Evolutionary conservation across 1,140 invertebrate genomes (phyloP).

Genomic region (Drosophila baimaii): DNA sequence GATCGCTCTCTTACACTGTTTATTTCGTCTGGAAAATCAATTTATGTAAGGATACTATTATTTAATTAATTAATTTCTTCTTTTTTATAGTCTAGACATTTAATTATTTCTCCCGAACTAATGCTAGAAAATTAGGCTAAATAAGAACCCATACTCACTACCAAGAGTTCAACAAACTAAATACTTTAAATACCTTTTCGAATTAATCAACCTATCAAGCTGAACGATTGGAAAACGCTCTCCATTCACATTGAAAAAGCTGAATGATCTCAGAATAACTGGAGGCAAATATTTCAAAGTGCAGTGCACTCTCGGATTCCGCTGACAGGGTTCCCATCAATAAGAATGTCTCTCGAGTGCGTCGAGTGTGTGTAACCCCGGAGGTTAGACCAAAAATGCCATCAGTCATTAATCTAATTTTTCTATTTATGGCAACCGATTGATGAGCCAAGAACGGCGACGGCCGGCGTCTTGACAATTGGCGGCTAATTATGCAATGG

Average conservation of each 20-base stretch:
- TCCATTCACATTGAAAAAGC: conserved; percentile 20
- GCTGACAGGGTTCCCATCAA: conserved; percentile 55
- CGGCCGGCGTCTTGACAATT: conserved; percentile 70
- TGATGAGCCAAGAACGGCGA: conserved; percentile 43
- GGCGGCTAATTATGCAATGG: conserved; percentile 72
- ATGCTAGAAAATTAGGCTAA: too few species aligned
- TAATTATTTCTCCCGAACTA: too few species aligned
- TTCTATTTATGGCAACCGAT: conserved; percentile 63
- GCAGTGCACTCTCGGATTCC: conserved; percentile 16
- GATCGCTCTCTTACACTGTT: neutral
- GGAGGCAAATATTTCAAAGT: conserved; percentile 34
- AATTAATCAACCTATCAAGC: conserved; percentile 19
- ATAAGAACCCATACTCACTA: neutral
- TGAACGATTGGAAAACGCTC: neutral
- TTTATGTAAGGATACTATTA: too few species aligned
- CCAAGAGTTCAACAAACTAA: neutral
- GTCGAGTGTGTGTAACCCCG: conserved; percentile 23
- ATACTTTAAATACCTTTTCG: neutral
- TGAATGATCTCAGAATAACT: conserved; percentile 23
- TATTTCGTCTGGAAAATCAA: too few species aligned
- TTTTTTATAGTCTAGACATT: neutral
- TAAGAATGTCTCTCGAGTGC: conserved; percentile 50
- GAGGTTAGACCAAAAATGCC: conserved; percentile 58
- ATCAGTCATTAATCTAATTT: conserved; percentile 73
- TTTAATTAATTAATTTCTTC: neutral